Percentiles rank a stretch among this genome's conserved stretches.
phyloP scores from a whole-genome alignment of 2,113 vertebrate species.

The Rattus norvegicus region GRCr8 NC_086022.1:21438001-21438500 shows the following conservation, averaged over 20 bases:
- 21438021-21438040: constrained; percentile 13
- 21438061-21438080: neutral
- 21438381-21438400: neutral
- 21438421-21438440: neutral
- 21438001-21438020: neutral
- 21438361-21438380: neutral
- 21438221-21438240: neutral
- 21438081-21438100: constrained; percentile 19
- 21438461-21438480: neutral
- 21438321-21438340: neutral
- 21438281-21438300: neutral
- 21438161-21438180: neutral
- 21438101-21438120: neutral
- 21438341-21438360: neutral
- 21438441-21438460: neutral
- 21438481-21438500: neutral
- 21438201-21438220: neutral
- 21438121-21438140: neutral
- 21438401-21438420: neutral
- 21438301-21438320: neutral
- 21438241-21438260: neutral
- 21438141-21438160: neutral
- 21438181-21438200: neutral
- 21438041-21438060: neutral
- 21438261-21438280: too few species aligned